These are phyloP conservation scores for Felis chaus DNA, from an alignment of 2,113 vertebrate species.

Conservation along the genomic window DNA sequence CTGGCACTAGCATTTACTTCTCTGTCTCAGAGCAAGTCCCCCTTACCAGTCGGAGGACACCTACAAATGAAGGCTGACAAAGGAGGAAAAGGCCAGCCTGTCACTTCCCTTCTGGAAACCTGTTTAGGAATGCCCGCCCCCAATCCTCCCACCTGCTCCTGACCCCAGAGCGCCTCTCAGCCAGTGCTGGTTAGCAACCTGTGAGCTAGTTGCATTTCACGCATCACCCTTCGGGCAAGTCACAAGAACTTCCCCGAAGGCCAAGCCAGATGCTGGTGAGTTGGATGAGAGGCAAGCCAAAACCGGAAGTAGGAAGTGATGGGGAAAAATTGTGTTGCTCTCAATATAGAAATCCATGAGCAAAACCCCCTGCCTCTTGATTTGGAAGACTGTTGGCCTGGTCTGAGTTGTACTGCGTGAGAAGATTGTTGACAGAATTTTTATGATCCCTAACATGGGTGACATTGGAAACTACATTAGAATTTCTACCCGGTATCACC, in stretches of 20 bases:
- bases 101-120: not conserved
- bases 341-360: not conserved
- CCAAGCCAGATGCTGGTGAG: not conserved
- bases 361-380: not conserved
- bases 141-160: not conserved
- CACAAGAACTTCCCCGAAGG: not conserved
- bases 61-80: not conserved
- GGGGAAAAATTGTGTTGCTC: not conserved
- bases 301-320: not conserved
- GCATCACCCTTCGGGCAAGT: not conserved
- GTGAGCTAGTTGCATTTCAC: slow-evolving; percentile 21
- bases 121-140: not conserved
- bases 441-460: not conserved
- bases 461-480: not conserved
- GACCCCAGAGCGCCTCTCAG: not conserved
- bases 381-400: not conserved
- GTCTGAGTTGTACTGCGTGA: not conserved
- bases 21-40: not conserved
- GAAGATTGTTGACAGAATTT: not conserved
- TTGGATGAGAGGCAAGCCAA: not conserved
- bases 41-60: not conserved
- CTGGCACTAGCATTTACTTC: slow-evolving; percentile 23
- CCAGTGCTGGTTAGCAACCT: not conserved
- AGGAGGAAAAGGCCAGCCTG: not conserved
- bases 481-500: not conserved